Conservation (phyloP, 2,113 vertebrate genomes). For the Labrus mixtus region DNA sequence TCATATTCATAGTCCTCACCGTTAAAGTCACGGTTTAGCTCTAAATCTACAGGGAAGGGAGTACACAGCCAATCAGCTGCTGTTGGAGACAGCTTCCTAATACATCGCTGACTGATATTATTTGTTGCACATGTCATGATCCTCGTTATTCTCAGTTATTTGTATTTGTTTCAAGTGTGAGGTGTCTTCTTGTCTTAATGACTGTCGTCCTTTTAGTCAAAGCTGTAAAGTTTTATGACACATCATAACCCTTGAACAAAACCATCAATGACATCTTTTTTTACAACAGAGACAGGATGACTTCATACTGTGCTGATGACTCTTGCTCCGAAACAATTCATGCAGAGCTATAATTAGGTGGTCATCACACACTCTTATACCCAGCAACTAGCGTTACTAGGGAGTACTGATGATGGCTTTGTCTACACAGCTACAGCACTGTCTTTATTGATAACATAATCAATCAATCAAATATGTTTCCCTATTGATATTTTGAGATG, state of each 20-base stretch:
- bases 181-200: conserved; percentile 1
- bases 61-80: conserved; percentile 60
- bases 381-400: conserved; percentile 4
- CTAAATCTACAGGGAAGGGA: conserved; percentile 90
- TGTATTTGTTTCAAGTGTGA: background rate
- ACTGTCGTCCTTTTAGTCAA: background rate
- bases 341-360: conserved; percentile 18
- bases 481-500: no score
- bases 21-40: conserved; percentile 92
- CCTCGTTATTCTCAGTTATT: background rate
- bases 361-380: conserved; percentile 10
- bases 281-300: conserved; percentile 22
- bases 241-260: background rate
- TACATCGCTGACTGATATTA: background rate
- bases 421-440: no score
- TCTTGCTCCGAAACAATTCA: conserved; percentile 8
- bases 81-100: background rate
- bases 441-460: no score
- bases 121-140: background rate
- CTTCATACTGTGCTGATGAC: conserved; percentile 8
- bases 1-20: conserved; percentile 96
- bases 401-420: no score
- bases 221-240: no score
- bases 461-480: no score
- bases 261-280: background rate